phyloP scores from a whole-genome alignment of 2,113 vertebrate species.

The Progne subis region DNA sequence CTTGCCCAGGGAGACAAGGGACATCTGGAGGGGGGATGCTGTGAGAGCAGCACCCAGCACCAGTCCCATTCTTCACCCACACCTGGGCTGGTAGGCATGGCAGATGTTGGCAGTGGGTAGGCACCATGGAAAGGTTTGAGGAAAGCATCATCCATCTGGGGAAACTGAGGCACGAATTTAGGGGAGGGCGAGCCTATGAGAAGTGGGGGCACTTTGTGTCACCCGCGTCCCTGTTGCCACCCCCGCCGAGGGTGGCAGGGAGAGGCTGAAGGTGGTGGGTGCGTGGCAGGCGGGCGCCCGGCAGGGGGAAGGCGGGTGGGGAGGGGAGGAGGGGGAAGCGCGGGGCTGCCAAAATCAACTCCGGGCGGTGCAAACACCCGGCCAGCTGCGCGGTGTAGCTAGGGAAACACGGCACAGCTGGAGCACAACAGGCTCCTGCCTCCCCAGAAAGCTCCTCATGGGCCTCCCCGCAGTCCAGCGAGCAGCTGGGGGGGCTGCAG shows the following conservation, averaged over 20 bases:
- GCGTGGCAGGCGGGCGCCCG: background rate
- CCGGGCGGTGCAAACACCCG: conserved; percentile 52
- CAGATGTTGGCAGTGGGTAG: background rate
- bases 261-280: background rate
- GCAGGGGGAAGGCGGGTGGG: background rate
- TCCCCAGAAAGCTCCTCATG: conserved; percentile 30
- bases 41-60: background rate
- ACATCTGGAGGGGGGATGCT: background rate
- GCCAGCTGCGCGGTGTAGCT: conserved; percentile 60
- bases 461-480: background rate
- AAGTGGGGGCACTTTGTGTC: background rate
- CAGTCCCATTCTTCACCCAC: background rate
- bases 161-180: background rate
- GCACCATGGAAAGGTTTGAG: background rate
- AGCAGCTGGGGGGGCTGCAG: background rate
- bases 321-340: conserved; percentile 1
- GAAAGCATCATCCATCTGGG: background rate
- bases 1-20: background rate
- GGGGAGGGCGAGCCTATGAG: rapidly evolving
- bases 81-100: background rate
- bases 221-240: background rate
- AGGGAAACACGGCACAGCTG: conserved; percentile 67
- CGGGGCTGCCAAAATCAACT: conserved; percentile 59
- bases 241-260: rapidly evolving
- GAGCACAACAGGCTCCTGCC: conserved; percentile 50